phyloP scores from a whole-genome alignment of 2,797 vertebrate genomes.

The Takifugu rubripes region DNA sequence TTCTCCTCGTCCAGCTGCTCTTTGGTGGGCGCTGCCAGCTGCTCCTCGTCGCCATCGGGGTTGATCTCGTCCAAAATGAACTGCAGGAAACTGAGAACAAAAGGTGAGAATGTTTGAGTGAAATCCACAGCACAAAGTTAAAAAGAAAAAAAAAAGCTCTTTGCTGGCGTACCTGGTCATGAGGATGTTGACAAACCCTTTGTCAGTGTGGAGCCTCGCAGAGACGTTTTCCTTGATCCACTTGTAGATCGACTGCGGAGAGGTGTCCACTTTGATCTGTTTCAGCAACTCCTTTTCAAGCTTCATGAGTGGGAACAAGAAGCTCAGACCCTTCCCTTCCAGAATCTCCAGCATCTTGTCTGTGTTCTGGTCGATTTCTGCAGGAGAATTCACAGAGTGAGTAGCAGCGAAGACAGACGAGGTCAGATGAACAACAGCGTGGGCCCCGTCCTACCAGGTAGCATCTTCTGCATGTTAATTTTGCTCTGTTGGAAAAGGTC shows the following conservation, averaged over 20 bases:
- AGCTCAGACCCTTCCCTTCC: conserved; percentile 95
- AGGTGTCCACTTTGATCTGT: conserved; percentile 96
- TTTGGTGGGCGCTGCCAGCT: conserved; percentile 87
- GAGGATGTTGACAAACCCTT: conserved; percentile 99
- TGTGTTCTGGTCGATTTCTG: conserved; percentile 99
- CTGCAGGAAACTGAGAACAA: conserved; percentile 88
- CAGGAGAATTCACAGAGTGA: neutral
- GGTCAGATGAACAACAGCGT: no score
- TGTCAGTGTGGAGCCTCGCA: conserved; percentile 96
- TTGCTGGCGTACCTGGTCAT: conserved; percentile 85
- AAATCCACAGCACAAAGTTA: neutral
- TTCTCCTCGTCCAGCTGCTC: conserved; percentile 96
- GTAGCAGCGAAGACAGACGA: neutral
- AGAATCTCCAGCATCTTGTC: conserved; percentile 98
- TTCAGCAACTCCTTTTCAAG: conserved; percentile 97
- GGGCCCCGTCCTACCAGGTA: conserved; percentile 83
- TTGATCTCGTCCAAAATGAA: conserved; percentile 85
- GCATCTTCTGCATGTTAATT: conserved; percentile 99
- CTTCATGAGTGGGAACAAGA: conserved; percentile 97
- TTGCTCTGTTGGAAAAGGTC: conserved; percentile 97
- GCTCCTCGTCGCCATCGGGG: conserved; percentile 87
- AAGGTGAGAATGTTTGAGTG: neutral
- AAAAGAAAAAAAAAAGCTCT: neutral
- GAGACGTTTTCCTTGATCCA: conserved; percentile 99
- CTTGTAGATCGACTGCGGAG: conserved; percentile 97